A percentile compares a stretch with the other conserved stretches of the same genome.
Evolutionary conservation across 2,113 vertebrate genomes (phyloP).

Genomic region (Phasianus colchicus): DNA sequence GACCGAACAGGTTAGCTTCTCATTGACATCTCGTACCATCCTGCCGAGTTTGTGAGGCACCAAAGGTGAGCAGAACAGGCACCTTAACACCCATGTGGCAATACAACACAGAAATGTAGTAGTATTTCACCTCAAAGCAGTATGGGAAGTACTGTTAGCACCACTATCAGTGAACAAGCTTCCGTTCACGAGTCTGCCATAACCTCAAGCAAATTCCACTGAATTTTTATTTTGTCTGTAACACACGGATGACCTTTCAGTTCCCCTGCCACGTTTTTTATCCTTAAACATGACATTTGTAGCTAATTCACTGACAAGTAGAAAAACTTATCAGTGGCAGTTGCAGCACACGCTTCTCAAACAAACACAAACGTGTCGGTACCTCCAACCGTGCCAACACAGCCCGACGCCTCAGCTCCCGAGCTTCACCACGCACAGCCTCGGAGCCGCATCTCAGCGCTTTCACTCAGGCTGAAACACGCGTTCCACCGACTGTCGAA

Average conservation of each 20-base stretch:
- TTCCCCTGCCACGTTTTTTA: not conserved
- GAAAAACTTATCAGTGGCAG: not conserved
- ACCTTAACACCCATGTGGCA: not conserved
- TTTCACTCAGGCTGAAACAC: accelerated
- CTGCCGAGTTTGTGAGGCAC: not conserved
- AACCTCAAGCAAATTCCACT: not conserved
- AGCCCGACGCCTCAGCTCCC: not conserved
- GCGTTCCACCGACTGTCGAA: accelerated
- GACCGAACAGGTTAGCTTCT: not conserved
- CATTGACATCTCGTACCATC: not conserved
- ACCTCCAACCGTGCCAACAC: accelerated
- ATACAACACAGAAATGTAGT: not conserved
- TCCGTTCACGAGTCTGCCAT: not conserved
- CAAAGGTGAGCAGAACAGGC: not conserved
- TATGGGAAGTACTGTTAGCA: not conserved
- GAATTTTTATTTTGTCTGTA: not conserved
- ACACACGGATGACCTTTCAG: not conserved
- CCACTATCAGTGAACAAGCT: not conserved
- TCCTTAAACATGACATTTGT: not conserved
- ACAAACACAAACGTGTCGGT: not conserved
- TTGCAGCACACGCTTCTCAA: not conserved
- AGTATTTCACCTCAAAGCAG: not conserved
- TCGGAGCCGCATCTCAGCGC: accelerated
- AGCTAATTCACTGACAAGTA: not conserved
- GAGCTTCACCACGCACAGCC: accelerated